Evolutionary conservation across 2,113 vertebrate genomes (phyloP), one percentile per base, ranked within the genome.

Genomic region (Poeciliopsis retropinna): DNA sequence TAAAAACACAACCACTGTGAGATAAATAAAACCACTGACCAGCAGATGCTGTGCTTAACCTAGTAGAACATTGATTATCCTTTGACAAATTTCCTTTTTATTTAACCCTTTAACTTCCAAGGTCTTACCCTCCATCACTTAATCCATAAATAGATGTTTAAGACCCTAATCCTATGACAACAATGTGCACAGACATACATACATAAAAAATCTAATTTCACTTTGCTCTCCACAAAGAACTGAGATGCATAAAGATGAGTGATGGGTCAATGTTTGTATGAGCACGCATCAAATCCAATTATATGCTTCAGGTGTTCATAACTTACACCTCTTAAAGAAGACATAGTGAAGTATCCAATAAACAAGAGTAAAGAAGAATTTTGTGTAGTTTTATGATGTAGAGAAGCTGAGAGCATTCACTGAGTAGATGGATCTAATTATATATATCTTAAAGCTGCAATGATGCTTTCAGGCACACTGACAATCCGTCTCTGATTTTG

Each of bases 191-290:
- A 57, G 4, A 66, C 78, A 72, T 60, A 54, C 74, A 41, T 8
- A 15, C 39, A 41, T 4, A 8, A 57, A 65, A 78, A 70, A 54
- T 71, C 61, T 67, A 63, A n/a, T 34, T 51, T 75, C 88, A 66
- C 81, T 86, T 72, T 67, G 67, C 71, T 79, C 70, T 47, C 70
- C 54, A 72, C 60, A 76, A 83, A 41, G 77, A 32, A 62, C 77
- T 63, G 30, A 51, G 71, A 72, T 85, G 79, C 79, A 91, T 92
- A 91, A 91, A 92, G 72, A 87, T 92, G 90, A 93, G 85, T 2
- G 62, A 92, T 87, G 88, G 77, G 78, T 64, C 87, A 81, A 72
- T 72, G 72, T 63, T 60, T 75, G 60, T 79, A 70, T 72, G 84
- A 83, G 79, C 30, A 72, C 82, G 86, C 81, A 92, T 91, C 80